A percentile compares a stretch with the other conserved stretches of the same genome.
phyloP scores from a whole-genome alignment of 2,888 invertebrate species.

The Crepidodera aurea region DNA sequence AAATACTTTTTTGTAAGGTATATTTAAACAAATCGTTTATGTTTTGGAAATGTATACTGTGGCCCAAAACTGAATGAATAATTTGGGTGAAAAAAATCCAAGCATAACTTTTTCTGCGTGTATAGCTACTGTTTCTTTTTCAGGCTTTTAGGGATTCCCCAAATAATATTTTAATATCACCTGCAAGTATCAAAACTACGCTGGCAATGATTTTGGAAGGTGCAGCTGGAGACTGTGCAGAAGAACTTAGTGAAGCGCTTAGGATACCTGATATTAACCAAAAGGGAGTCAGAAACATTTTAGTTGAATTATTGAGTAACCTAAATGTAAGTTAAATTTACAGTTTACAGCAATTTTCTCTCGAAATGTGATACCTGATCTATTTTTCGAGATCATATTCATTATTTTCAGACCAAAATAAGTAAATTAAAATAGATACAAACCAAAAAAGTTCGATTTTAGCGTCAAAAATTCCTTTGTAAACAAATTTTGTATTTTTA shows the following conservation, averaged over 20 bases:
- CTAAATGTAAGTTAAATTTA: slow-evolving; percentile 45
- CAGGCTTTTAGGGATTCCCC: slow-evolving; percentile 47
- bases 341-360: too few species aligned
- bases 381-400: too few species aligned
- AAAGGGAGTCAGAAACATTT: slow-evolving; percentile 41
- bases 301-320: slow-evolving; percentile 43
- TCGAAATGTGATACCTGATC: too few species aligned
- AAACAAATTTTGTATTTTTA: slow-evolving; percentile 35
- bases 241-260: slow-evolving; percentile 67
- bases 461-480: too few species aligned
- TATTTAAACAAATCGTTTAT: too few species aligned
- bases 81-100: too few species aligned
- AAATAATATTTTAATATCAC: slow-evolving; percentile 73
- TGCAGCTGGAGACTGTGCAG: slow-evolving; percentile 65
- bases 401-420: too few species aligned
- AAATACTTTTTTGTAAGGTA: too few species aligned
- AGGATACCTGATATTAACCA: slow-evolving; percentile 59
- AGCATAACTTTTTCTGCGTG: too few species aligned
- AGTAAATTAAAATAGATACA: too few species aligned
- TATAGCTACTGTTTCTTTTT: too few species aligned
- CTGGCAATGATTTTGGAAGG: slow-evolving; percentile 72
- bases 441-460: too few species aligned
- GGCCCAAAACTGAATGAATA: not conserved
- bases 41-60: not conserved
- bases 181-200: slow-evolving; percentile 71